Base-by-base conservation (phyloP, 2,113 vertebrate genomes). In the Grammomys dolichurus region DNA sequence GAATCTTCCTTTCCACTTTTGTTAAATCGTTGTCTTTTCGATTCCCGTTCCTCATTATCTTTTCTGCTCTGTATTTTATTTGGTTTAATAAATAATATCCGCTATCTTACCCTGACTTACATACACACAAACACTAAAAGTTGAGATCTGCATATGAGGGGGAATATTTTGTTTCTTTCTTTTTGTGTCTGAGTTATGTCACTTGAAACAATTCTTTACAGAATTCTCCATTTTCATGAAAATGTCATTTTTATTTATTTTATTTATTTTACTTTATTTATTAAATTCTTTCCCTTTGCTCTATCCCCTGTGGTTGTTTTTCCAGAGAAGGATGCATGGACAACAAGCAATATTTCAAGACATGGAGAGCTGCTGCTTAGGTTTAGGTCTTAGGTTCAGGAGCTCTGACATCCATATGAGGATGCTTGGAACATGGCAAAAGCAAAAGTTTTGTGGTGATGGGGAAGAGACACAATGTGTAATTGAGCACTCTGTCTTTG, bases 401-500 rank as follows among this genome's bases (percentile, higher is more conserved):
- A 92, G 33, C 72, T n/a, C 58, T 92, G 12, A 16, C 28, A 56
- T 43, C 17, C 7, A 10, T 65, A 28, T 20, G 46, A 69, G 13
- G 40, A 73, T 78, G 56, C 63, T 94, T 95, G 87, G 40, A 80
- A 19, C 16, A 4, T 13, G 10, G 22, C 63, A 76, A 85, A 77
- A n/a, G 28, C 81, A 31, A n/a, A 90, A 73, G 31, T 84, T 43
- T 72, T 5, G 16, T 36, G 93, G 97, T 95, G 94, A 95, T 89
- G 10, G 51, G 51, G 96, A 87, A 48, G 22, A 77, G 94, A 96
- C n/a, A 36, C 91, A 97, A 97, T 97, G 92, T 96, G 81, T 58
- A 97, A 93, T 97, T 98, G 87, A 94, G 82, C 54, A 96, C 84
- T 87, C 98, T 97, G 96, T 81, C 86, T 93, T 93, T 97, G 95